Conservation (phyloP, 2,797 vertebrate genomes). For the Buphagus erythrorhynchus region DNA sequence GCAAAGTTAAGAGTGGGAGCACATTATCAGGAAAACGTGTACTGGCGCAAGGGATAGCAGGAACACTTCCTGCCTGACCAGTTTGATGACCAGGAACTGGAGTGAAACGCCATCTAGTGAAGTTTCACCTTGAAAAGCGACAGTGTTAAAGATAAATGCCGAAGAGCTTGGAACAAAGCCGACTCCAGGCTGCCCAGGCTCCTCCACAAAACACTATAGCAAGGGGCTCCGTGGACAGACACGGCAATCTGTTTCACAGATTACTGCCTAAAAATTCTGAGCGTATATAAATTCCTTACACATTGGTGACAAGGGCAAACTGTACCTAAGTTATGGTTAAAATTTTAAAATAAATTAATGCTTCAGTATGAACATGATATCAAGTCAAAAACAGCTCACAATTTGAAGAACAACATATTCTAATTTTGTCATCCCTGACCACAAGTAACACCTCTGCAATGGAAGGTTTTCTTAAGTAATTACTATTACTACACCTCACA, state of each 20-base stretch:
- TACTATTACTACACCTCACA: neutral
- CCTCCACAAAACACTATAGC: neutral
- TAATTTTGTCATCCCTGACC: neutral
- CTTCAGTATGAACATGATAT: neutral
- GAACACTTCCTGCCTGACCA: neutral
- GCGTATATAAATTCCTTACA: neutral
- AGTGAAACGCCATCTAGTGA: neutral
- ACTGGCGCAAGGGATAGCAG: neutral
- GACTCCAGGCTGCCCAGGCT: neutral
- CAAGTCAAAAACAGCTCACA: neutral
- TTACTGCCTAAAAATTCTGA: neutral
- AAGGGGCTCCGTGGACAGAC: neutral
- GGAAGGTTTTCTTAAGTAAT: neutral
- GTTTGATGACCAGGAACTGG: neutral
- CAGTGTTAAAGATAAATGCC: neutral
- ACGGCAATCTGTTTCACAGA: neutral
- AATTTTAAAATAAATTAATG: neutral
- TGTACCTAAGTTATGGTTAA: fast-evolving
- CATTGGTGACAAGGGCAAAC: neutral
- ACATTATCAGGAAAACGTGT: fast-evolving
- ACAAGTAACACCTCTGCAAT: neutral
- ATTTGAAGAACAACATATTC: neutral
- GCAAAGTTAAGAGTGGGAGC: neutral
- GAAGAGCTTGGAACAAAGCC: neutral
- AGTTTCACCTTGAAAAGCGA: neutral